Evolutionary conservation across 2,113 vertebrate species (phyloP), one percentile per base, ranked within the genome.

Genomic region (Canis aureus): DNA sequence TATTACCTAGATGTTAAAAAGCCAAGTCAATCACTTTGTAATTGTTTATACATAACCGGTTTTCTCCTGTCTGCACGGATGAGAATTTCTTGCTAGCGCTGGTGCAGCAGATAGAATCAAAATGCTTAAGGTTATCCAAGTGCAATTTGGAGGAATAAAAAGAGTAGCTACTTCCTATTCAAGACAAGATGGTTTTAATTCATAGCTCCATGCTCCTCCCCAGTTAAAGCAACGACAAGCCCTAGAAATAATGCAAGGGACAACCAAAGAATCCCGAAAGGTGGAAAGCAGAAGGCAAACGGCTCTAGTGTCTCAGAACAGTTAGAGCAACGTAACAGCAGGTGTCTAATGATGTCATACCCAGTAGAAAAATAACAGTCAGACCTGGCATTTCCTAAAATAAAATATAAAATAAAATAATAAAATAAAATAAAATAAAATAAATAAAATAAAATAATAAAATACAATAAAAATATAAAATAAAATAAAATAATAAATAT

Each of bases 71-170:
- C 17, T 3, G 38, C 25, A 2, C 2, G 43, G 13, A 55, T 27
- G 25, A 15, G 57, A 23, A 16, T 55, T 20, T 76, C 29, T 16
- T 32, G 9, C 19, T n/a, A 25, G 59, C 4, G 0, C 27, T n/a
- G 10, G 23, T 15, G 29, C 5, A 20, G 20, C n/a, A 19, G 22
- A 16, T 5, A 22, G 20, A 25, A 76, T 23, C 16, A 27, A 22
- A 15, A 32, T 83, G n/a, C 43, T n/a, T 71, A 19, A 22, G 55
- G 8, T 35, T 35, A 38, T 60, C 22, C 15, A 19, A 0, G 2
- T 5, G 51, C 35, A 2, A 9, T 60, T 15, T 27, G 51, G 2
- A 11, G 2, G 13, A 2, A 27, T 6, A 0, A 6, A 11, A 80
- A 67, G 8, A 35, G 25, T 32, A 17, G 16, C 19, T 17, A 2